Base-by-base conservation (phyloP, 2,888 invertebrate species). In the Acrobasis repandana region DNA sequence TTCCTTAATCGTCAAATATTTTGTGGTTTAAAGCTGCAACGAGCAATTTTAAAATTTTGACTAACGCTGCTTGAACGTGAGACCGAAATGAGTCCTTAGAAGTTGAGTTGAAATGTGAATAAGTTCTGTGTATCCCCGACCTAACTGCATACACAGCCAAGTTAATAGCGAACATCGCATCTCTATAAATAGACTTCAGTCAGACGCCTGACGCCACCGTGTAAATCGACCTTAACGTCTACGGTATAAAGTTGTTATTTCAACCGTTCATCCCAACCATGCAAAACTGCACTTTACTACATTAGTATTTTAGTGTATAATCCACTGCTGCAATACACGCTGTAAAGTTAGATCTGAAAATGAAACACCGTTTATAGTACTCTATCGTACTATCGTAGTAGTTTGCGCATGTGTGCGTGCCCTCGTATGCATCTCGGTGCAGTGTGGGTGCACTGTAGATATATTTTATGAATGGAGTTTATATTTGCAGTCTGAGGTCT, bases 101-200 rank as follows among this genome's bases (percentile, higher is more conserved):
- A 50, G n/a, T n/a, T n/a, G n/a, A n/a, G n/a, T n/a, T n/a, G n/a
- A n/a, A n/a, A n/a, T n/a, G n/a, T n/a, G n/a, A n/a, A n/a, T n/a
- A n/a, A n/a, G n/a, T n/a, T n/a, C n/a, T n/a, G 38, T 38, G 54
- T 43, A 38, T 10, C 18, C 38, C 10, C 38, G 16, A 9, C 54
- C 36, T 54, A 79, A 79, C 76, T 79, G 81, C 69, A 67, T 52
- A 47, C 46, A 75, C 46, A 75, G 69, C 72, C 74, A 77, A 80
- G 77, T 81, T 84, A 83, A 86, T 85, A 81, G 82, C 78, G 67
- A 76, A 66, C 72, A 71, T 72, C 74, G 71, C 74, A 74, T 82
- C 80, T 80, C 85, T 89, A 89, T 89, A 88, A 87, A 90, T 90
- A 90, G 88, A 85, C 85, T 87, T 87, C 86, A 80, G 79, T 87